Conservation (phyloP, 2,113 vertebrate species). For the Pardalotus punctatus region DNA sequence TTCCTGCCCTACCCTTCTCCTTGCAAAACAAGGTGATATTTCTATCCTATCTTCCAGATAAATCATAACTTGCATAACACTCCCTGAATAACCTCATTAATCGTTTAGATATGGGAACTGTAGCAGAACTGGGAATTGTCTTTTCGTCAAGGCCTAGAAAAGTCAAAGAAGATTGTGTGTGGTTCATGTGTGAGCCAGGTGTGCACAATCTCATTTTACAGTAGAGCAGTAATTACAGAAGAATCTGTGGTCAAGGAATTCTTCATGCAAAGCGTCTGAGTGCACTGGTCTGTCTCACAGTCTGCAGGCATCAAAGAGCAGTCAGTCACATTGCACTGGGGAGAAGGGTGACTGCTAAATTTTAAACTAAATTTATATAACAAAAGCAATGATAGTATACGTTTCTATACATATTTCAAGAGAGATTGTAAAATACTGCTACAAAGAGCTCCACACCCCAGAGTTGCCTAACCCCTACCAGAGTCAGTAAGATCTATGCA, state of each 20-base stretch:
- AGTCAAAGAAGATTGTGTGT: not conserved
- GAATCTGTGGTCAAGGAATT: not conserved
- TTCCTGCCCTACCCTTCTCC: not conserved
- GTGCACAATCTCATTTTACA: not conserved
- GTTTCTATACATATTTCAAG: not conserved
- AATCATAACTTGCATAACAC: not conserved
- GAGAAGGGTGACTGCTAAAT: not conserved
- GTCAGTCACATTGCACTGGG: not conserved
- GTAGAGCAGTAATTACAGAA: not conserved
- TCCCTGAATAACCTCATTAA: not conserved
- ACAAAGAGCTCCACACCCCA: not conserved
- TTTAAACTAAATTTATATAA: not conserved
- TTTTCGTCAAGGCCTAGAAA: not conserved
- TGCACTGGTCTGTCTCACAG: not conserved
- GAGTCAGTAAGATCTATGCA: not conserved
- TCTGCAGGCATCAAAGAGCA: not conserved
- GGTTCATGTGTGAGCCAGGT: not conserved
- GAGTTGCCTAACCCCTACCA: not conserved
- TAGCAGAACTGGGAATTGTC: not conserved
- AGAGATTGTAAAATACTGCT: not conserved
- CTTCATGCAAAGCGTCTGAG: not conserved
- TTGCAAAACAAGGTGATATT: not conserved
- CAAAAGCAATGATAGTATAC: not conserved
- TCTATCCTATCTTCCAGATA: not conserved
- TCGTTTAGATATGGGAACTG: not conserved